Base-by-base conservation (phyloP, 2,888 invertebrate genomes). In the Heliconius ismenius region DNA sequence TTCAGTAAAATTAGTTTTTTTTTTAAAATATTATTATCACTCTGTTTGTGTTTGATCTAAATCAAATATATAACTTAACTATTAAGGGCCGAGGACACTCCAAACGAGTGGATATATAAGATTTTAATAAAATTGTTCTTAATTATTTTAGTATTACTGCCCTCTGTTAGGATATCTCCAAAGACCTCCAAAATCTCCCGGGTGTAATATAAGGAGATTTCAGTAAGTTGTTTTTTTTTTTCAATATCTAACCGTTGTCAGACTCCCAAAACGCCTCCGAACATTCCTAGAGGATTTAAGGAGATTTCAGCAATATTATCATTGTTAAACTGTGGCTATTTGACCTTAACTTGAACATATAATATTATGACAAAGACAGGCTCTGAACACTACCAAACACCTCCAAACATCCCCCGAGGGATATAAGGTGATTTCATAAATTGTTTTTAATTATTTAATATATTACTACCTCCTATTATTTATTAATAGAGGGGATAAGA, bases 141-240 rank as follows among this genome's bases (percentile, higher is more conserved):
- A 6, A 26, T 62, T 62, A 26, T 62, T 60, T 26, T 60, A 24
- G 6, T 62, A 62, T 62, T 32, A 32, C 7, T 15, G 26, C 62
- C 7, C 26, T 26, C 62, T 24, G 21, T 58, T 21, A 58, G n/a
- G n/a, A n/a, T n/a, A n/a, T n/a, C n/a, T n/a, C 18, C 21, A 21
- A 7, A 21, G 21, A 54, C 21, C 9, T n/a, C 11, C n/a, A 58
- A 58, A 21, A 58, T n/a, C 58, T n/a, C 58, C 58, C n/a, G 58
- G 28, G 28, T 21, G 28, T 21, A 49, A 69, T 26, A 43, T 43
- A 28, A 54, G 69, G 28, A 54, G 28, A 28, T 26, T 49, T 54
- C 28, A 69, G 58, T 58, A n/a, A 58, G 11, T 58, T n/a, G 58
- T 54, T 58, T 58, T 58, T 58, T n/a, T 58, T 58, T 58, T 58